Base-by-base conservation (phyloP, 2,113 vertebrate species). In the Cepphus grylle region DNA sequence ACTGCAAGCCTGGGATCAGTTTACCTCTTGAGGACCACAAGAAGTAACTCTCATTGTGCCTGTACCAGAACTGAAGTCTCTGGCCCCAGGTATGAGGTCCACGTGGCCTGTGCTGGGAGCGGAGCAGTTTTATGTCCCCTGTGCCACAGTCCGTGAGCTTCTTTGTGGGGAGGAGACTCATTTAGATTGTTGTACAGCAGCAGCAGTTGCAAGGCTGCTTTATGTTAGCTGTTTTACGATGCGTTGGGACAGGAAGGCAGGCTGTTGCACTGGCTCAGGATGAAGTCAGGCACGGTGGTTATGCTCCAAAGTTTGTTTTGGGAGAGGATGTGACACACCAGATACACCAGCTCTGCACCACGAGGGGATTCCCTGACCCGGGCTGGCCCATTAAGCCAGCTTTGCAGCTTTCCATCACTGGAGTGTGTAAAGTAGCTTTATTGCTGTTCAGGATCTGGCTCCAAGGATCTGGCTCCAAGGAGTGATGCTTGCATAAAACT, bases 341-440 rank as follows among this genome's bases (percentile, higher is more conserved):
- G 43, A 12, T 49, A 12, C 5, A 17, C 76, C 72, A 7, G 8
- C 45, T 34, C 66, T 29, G 70, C 9, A 7, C 27, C 53, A 8
- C 8, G 2, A 19, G 40, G 94, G 91, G 67, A 92, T 94, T 90
- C 95, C 95, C 96, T 94, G 82, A 93, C 95, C 90, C 86, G 26
- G 26, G 47, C 42, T 71, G 96, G 67, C 88, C 67, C 43, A 5
- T 1, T 90, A 91, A 95, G 81, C 93, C 90, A 95, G 95, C 90
- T 96, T 95, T 95, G 82, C 66, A 65, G 90, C 71, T 91, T 85
- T 59, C 78, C 29, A 4, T 49, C 2, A 1, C 86, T 42, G 2
- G 18, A 16, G 29, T 36, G 79, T 45, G 40, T 45, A 82, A 96
- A 90, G 93, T 72, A 88, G 92, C 78, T 95, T 94, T 91, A 14